Percentiles rank a stretch among this genome's conserved stretches.
These are phyloP conservation scores for Centruroides sculpturatus DNA, from an alignment of 1,140 invertebrate genomes.

Conservation along the genomic window DNA sequence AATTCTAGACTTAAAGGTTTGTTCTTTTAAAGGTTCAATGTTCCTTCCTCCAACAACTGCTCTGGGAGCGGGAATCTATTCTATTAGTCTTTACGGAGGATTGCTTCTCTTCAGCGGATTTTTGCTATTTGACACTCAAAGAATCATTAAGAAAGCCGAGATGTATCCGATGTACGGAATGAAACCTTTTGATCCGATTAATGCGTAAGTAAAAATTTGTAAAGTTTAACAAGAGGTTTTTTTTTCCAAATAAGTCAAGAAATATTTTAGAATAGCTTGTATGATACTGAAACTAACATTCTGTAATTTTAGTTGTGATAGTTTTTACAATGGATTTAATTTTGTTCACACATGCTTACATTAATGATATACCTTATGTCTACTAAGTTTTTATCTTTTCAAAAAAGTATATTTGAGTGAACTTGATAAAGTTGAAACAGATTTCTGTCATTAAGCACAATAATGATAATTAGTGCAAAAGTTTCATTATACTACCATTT, in stretches of 20 bases:
- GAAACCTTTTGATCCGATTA: slow-evolving; percentile 80
- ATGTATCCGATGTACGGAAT: slow-evolving; percentile 49
- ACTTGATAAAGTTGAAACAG: too few species aligned
- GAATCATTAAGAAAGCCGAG: slow-evolving; percentile 74
- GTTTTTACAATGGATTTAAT: too few species aligned
- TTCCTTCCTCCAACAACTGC: slow-evolving; percentile 82
- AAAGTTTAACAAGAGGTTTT: not conserved
- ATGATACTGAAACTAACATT: too few species aligned
- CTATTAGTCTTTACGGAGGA: slow-evolving; percentile 86
- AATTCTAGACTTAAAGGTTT: not conserved
- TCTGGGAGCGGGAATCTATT: slow-evolving; percentile 78
- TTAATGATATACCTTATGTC: too few species aligned
- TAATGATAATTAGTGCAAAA: too few species aligned
- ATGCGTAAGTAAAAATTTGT: slow-evolving; percentile 48
- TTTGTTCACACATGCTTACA: too few species aligned
- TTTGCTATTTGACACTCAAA: slow-evolving; percentile 88
- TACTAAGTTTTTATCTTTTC: too few species aligned
- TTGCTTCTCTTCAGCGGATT: slow-evolving; percentile 81
- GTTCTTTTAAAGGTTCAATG: slow-evolving; percentile 42
- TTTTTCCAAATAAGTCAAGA: slow-evolving; percentile 7
- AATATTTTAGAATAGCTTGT: too few species aligned
- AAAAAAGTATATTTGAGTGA: too few species aligned
- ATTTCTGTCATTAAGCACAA: too few species aligned
- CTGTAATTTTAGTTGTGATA: too few species aligned
- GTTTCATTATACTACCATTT: too few species aligned